Evolutionary conservation across 2,888 invertebrate species (phyloP).

Genomic region (Hemistola chrysoprasaria): DNA sequence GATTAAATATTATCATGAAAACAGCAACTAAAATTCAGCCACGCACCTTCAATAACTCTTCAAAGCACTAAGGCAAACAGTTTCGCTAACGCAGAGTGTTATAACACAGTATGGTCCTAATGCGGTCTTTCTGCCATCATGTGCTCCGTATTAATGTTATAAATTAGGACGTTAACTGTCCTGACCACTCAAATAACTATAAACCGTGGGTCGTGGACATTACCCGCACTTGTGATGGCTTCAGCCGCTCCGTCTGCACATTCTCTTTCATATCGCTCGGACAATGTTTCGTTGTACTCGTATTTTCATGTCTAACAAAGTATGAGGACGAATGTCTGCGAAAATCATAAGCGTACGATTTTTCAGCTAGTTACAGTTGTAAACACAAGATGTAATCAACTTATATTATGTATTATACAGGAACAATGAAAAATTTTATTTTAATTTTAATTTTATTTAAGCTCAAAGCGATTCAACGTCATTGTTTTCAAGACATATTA

Average conservation of each 20-base stretch:
- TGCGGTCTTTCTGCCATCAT: constrained; percentile 51
- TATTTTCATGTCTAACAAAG: no score
- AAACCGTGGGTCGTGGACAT: constrained; percentile 65
- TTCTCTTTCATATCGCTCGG: constrained; percentile 35
- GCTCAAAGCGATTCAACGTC: no score
- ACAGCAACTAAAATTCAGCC: neutral
- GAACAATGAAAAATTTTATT: no score
- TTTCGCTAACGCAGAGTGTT: constrained; percentile 2
- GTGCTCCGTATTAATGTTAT: constrained; percentile 74
- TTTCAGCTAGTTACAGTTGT: no score
- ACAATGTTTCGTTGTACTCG: constrained; percentile 41
- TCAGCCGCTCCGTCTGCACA: constrained; percentile 41
- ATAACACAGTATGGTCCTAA: constrained; percentile 14
- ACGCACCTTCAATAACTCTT: constrained; percentile 3
- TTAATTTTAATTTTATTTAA: no score
- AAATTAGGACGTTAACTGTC: constrained; percentile 76
- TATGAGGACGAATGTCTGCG: no score
- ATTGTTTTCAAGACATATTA: no score
- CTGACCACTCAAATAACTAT: constrained; percentile 76
- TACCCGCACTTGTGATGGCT: constrained; percentile 60
- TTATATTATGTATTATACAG: no score
- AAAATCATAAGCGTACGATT: no score
- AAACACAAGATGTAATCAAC: no score
- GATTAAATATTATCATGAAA: neutral
- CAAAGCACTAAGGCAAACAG: constrained; percentile 11